Percentiles rank a stretch among this genome's conserved stretches.
Conservation (phyloP, 2,888 invertebrate genomes). For the Eristalis tenax region DNA sequence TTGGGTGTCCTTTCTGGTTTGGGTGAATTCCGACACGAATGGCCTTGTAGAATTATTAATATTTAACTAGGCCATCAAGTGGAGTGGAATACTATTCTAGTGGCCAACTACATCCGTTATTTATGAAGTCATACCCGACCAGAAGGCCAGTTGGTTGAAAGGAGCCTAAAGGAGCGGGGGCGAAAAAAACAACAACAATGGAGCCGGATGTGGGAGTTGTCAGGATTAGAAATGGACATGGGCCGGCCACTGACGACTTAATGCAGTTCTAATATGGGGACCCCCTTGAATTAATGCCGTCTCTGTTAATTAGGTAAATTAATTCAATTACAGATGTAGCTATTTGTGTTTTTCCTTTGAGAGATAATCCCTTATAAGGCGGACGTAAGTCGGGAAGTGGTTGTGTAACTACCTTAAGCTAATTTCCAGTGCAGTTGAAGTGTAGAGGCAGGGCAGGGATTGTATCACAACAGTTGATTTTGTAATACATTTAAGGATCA, state of each 20-base stretch:
- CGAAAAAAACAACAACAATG: background rate
- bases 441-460: too few relatives aligned
- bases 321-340: background rate
- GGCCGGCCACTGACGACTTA: background rate
- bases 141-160: background rate
- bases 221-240: background rate
- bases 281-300: background rate
- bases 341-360: background rate
- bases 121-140: constrained; percentile 15
- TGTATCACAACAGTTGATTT: too few relatives aligned
- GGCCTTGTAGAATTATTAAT: constrained; percentile 22
- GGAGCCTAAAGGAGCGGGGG: too few relatives aligned
- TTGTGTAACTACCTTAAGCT: background rate
- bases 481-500: too few relatives aligned
- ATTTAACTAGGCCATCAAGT: constrained; percentile 40
- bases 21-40: constrained; percentile 10
- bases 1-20: background rate
- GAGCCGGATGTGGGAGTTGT: background rate
- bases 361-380: background rate
- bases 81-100: constrained; percentile 8
- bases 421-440: too few relatives aligned
- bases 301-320: background rate
- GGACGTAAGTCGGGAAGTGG: background rate
- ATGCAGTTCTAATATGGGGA: background rate
- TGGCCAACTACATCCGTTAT: constrained; percentile 1